Conservation (phyloP, 2,888 invertebrate genomes). For the Netelia virgata region DNA sequence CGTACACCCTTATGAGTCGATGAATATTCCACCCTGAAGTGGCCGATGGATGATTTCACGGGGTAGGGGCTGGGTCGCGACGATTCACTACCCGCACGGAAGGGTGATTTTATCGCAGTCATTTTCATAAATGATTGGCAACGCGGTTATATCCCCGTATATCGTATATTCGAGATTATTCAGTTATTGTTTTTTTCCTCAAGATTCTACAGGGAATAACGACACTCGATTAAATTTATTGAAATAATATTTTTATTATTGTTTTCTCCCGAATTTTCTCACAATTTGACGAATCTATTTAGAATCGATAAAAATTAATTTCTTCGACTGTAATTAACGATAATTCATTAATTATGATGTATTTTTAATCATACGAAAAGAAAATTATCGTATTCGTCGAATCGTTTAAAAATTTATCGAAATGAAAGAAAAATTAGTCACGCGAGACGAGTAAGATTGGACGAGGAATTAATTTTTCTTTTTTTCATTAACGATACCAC, state of each 20-base stretch:
- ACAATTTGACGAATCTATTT: not conserved
- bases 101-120: conserved; percentile 61
- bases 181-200: not conserved
- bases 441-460: not conserved
- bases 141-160: conserved; percentile 6
- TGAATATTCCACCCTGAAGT: not conserved
- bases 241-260: too few relatives aligned
- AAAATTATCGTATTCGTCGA: not conserved
- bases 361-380: too few relatives aligned
- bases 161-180: not conserved
- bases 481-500: not conserved
- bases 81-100: not conserved
- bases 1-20: not conserved
- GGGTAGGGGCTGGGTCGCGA: not conserved
- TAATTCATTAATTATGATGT: too few relatives aligned
- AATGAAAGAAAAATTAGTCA: conserved; percentile 2
- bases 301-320: not conserved
- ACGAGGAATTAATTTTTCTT: not conserved
- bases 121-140: conserved; percentile 55
- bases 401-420: not conserved
- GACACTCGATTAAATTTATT: not conserved
- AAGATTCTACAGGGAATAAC: not conserved
- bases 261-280: too few relatives aligned
- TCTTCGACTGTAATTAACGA: not conserved
- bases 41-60: not conserved